Conservation (phyloP, 2,888 invertebrate genomes). For the Timema podura region DNA sequence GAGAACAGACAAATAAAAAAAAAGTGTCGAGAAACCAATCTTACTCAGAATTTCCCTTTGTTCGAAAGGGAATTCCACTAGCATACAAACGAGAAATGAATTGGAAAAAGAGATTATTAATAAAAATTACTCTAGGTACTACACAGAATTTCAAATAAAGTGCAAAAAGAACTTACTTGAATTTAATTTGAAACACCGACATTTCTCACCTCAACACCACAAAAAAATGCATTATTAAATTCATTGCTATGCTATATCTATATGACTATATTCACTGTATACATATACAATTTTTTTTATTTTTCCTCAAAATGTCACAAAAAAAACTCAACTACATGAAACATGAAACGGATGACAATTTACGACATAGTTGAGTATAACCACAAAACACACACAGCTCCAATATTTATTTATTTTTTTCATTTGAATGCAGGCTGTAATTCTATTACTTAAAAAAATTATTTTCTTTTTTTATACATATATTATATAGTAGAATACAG, state of each 20-base stretch:
- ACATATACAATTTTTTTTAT: slow-evolving; percentile 11
- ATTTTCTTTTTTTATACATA: not conserved
- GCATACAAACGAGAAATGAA: not conserved
- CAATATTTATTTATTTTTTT: slow-evolving; percentile 9
- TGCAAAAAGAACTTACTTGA: not conserved
- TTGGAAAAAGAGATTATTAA: slow-evolving; percentile 1
- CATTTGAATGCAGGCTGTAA: not conserved
- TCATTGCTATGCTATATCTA: slow-evolving; percentile 10
- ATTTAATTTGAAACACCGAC: not conserved
- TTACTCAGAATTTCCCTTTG: not conserved
- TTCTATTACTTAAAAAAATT: slow-evolving; percentile 9
- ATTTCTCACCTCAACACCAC: not conserved
- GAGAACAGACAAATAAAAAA: not conserved
- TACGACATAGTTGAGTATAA: slow-evolving; percentile 10
- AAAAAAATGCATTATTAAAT: not conserved
- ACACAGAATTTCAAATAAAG: slow-evolving; percentile 5
- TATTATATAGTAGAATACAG: not conserved
- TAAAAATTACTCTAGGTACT: slow-evolving; percentile 1
- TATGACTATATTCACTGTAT: slow-evolving; percentile 9
- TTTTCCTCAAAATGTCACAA: slow-evolving; percentile 1
- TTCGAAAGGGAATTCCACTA: not conserved
- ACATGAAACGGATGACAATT: slow-evolving; percentile 14
- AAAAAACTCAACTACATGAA: slow-evolving; percentile 4
- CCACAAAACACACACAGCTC: slow-evolving; percentile 8
- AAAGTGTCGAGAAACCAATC: slow-evolving; percentile 1